Evolutionary conservation across 2,797 vertebrate genomes (phyloP), one percentile per base, ranked within the genome.

Genomic region (Pempheris klunzingeri): DNA sequence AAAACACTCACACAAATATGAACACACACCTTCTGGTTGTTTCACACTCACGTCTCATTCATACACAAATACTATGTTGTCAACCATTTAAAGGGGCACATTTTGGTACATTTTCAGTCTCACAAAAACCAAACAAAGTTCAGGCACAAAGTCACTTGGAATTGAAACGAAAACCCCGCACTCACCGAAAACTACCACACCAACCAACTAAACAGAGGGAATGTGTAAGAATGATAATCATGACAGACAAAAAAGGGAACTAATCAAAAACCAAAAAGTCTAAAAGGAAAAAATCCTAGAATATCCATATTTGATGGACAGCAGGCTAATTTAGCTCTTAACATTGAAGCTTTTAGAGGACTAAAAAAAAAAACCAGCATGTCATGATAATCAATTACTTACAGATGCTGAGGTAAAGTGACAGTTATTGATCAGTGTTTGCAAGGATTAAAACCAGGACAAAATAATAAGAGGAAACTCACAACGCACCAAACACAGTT

Each of bases 401-500:
- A 92, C 90, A 93, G 87, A 91, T 85, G 88, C 88, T 87, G 84
- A 91, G 92, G 90, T 93, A 86, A 92, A 92, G 90, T 94, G 88
- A 94, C 92, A 91, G 88, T 94, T 92, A 93, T 93, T 93, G 92
- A 94, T 95, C 93, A 93, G 90, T 94, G 90, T 94, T 91, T 94
- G 85, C 86, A 90, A 92, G 91, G 92, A 92, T 91, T 91, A 85
- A 92, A 92, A 92, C 88, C 92, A 92, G 89, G 87, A 91, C 90
- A 94, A 94, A 95, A 94, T 86, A 91, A 93, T 90, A 91, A 91
- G 88, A 93, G 93, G 92, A 95, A 94, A 94, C 89, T 93, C 93
- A 96, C 95, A 94, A 95, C 89, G 94, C 93, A 95, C 94, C 94
- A 96, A 95, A 95, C 96, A 95, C 95, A 95, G 91, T 93, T 94